phyloP scores from a whole-genome alignment of 2,888 invertebrate genomes.

The Pachliopta kotzebuea region DNA sequence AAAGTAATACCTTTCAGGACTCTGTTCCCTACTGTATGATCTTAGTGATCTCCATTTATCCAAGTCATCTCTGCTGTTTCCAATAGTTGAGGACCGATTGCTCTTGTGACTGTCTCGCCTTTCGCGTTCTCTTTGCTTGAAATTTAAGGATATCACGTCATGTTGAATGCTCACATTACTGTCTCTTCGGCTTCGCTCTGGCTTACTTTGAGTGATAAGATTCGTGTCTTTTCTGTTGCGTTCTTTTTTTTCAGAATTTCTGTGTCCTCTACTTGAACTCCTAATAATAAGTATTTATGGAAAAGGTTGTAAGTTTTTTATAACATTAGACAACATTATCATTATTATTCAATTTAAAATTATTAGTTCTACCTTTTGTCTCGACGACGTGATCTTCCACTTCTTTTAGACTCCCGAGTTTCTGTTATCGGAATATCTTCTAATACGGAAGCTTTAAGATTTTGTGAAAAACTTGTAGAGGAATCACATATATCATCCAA shows the following conservation, averaged over 20 bases:
- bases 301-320: neutral
- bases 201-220: constrained; percentile 60
- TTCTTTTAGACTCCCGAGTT: constrained; percentile 57
- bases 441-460: constrained; percentile 46
- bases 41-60: constrained; percentile 72
- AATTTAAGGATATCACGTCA: constrained; percentile 50
- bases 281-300: constrained; percentile 39
- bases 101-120: constrained; percentile 68
- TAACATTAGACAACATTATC: constrained; percentile 8
- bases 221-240: constrained; percentile 65
- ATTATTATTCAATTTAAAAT: constrained; percentile 3
- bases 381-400: constrained; percentile 59
- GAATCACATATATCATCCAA: constrained; percentile 66
- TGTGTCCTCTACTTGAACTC: constrained; percentile 71
- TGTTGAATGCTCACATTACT: constrained; percentile 67
- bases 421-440: constrained; percentile 59
- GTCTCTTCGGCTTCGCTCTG: constrained; percentile 57
- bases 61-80: constrained; percentile 71
- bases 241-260: constrained; percentile 63
- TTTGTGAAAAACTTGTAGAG: constrained; percentile 61
- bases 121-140: constrained; percentile 60
- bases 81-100: constrained; percentile 70
- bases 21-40: constrained; percentile 74
- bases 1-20: constrained; percentile 65
- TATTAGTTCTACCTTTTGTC: constrained; percentile 53